Conservation (phyloP, 1,140 invertebrate genomes). For the Aphaenogaster ashmeadi region DNA sequence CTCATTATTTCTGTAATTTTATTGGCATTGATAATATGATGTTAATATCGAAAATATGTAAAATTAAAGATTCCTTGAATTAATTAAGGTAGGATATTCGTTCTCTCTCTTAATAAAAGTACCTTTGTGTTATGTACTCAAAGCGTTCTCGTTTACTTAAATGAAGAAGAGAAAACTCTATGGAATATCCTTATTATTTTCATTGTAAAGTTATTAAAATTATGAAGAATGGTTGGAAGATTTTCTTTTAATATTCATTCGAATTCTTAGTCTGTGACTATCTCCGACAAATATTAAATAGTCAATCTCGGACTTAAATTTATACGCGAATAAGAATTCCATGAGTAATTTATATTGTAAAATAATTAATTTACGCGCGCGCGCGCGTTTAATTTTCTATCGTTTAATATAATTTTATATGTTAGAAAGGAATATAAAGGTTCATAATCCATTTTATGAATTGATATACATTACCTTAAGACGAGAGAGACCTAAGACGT, state of each 20-base stretch:
- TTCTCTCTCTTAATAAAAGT: slow-evolving; percentile 6
- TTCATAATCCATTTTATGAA: background rate
- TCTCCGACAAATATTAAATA: slow-evolving; percentile 16
- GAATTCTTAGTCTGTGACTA: background rate
- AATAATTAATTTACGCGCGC: background rate
- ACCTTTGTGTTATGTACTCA: background rate
- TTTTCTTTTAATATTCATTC: slow-evolving; percentile 23
- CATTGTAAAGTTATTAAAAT: slow-evolving; percentile 15
- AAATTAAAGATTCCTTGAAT: slow-evolving; percentile 25
- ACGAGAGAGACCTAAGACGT: background rate
- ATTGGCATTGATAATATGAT: background rate
- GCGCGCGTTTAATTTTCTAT: background rate
- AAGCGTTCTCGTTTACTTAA: slow-evolving; percentile 2
- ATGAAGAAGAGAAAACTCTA: background rate
- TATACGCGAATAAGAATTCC: background rate
- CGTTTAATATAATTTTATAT: background rate
- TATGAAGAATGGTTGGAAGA: background rate
- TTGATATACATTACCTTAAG: background rate
- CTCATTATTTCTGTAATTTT: background rate
- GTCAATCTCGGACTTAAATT: background rate
- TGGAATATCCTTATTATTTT: background rate
- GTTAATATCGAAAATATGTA: background rate
- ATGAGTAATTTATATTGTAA: background rate
- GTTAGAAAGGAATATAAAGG: background rate
- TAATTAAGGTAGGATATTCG: background rate